Conservation (phyloP, 2,888 invertebrate genomes). For the Apoda limacodes region DNA sequence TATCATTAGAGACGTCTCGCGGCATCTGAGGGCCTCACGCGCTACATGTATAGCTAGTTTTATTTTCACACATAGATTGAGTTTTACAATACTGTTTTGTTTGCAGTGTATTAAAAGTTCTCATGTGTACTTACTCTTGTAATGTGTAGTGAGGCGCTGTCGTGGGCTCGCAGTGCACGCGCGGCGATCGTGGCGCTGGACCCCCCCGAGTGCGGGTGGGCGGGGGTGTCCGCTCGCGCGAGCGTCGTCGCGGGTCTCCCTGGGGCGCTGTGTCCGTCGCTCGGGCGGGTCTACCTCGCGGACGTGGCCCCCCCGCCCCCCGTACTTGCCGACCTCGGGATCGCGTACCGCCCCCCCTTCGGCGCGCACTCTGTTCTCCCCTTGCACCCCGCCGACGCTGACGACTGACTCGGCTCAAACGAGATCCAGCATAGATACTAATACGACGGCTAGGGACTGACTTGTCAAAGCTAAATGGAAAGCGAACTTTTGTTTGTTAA, state of each 20-base stretch:
- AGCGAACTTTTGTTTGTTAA: no score
- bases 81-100: no score
- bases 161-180: slow-evolving; percentile 66
- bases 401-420: no score
- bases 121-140: slow-evolving; percentile 42
- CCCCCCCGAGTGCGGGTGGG: slow-evolving; percentile 68
- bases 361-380: slow-evolving; percentile 49
- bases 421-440: no score
- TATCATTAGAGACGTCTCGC: no score
- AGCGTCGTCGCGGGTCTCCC: slow-evolving; percentile 29
- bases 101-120: no score
- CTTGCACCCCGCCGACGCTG: slow-evolving; percentile 38
- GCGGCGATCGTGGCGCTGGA: slow-evolving; percentile 50
- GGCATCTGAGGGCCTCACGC: no score
- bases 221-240: slow-evolving; percentile 24
- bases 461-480: no score
- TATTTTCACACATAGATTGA: no score
- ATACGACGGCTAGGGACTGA: no score
- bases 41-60: no score
- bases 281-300: slow-evolving; percentile 80
- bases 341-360: slow-evolving; percentile 87
- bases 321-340: slow-evolving; percentile 79
- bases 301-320: slow-evolving; percentile 83
- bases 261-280: slow-evolving; percentile 25
- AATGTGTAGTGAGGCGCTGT: slow-evolving; percentile 57